Evolutionary conservation across 2,797 vertebrate genomes (phyloP).

Genomic region (Rhincodon typus): DNA sequence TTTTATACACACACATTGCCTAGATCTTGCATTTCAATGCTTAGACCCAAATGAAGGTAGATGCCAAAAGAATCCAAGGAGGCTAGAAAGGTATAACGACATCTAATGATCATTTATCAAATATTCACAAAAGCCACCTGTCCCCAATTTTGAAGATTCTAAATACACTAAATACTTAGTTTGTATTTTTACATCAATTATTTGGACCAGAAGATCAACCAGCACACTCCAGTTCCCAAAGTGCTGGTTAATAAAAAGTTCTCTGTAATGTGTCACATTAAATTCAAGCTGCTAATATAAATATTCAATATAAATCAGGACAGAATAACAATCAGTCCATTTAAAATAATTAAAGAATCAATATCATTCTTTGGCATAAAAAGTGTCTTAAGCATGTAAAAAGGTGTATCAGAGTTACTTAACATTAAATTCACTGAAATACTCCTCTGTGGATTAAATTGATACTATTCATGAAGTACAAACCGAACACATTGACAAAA

Average conservation of each 20-base stretch:
- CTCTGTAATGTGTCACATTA: background rate
- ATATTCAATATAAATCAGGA: background rate
- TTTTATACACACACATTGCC: background rate
- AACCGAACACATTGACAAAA: background rate
- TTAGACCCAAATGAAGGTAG: background rate
- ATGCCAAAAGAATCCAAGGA: background rate
- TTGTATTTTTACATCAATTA: no score
- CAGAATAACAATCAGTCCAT: background rate
- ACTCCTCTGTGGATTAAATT: background rate
- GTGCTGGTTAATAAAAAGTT: no score
- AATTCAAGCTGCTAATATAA: background rate
- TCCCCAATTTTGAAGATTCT: background rate
- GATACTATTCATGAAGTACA: background rate
- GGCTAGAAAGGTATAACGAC: background rate
- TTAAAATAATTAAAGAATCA: background rate
- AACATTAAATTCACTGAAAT: background rate
- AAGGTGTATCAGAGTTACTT: background rate
- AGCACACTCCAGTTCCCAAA: no score
- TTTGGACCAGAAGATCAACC: no score
- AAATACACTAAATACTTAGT: background rate
- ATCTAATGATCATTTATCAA: background rate
- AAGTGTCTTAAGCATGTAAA: background rate
- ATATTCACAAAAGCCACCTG: background rate
- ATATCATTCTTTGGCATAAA: background rate
- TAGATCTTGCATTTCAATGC: background rate